Percentiles rank a stretch among this genome's conserved stretches.
Conservation (phyloP, 1,140 invertebrate genomes). For the Phenacoccus solenopsis region DNA sequence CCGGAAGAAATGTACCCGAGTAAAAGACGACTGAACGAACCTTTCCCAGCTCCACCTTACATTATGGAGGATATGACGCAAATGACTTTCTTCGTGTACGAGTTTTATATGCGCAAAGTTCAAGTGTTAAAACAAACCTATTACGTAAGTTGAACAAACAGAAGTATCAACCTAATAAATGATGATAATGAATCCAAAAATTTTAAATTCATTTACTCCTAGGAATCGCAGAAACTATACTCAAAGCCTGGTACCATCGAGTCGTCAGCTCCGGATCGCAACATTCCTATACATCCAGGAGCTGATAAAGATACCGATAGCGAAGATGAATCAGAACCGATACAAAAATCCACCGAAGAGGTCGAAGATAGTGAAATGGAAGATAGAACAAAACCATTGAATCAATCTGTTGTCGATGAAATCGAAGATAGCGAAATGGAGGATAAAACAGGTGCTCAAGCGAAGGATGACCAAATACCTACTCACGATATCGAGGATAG, state of each 20-base stretch:
- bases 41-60: slow-evolving; percentile 34
- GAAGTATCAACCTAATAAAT: too few species aligned
- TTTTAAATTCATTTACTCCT: too few species aligned
- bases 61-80: slow-evolving; percentile 75
- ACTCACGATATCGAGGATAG: neutral
- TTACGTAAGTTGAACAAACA: slow-evolving; percentile 17
- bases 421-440: neutral
- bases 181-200: too few species aligned
- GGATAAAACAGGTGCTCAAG: neutral
- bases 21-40: slow-evolving; percentile 38
- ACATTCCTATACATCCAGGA: slow-evolving; percentile 35
- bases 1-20: slow-evolving; percentile 68
- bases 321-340: slow-evolving; percentile 29
- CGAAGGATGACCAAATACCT: neutral
- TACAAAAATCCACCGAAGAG: neutral
- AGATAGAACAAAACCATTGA: neutral
- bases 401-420: neutral
- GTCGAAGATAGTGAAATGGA: neutral
- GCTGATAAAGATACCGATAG: slow-evolving; percentile 35
- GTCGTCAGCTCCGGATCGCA: slow-evolving; percentile 30
- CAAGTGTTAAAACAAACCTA: slow-evolving; percentile 40
- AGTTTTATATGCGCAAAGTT: slow-evolving; percentile 70
- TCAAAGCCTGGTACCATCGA: slow-evolving; percentile 36
- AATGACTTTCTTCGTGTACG: slow-evolving; percentile 85
- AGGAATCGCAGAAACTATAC: slow-evolving; percentile 31